A percentile compares a stretch with the other conserved stretches of the same genome.
Conservation (phyloP, 2,113 vertebrate genomes). For the Grantiella picta region DNA sequence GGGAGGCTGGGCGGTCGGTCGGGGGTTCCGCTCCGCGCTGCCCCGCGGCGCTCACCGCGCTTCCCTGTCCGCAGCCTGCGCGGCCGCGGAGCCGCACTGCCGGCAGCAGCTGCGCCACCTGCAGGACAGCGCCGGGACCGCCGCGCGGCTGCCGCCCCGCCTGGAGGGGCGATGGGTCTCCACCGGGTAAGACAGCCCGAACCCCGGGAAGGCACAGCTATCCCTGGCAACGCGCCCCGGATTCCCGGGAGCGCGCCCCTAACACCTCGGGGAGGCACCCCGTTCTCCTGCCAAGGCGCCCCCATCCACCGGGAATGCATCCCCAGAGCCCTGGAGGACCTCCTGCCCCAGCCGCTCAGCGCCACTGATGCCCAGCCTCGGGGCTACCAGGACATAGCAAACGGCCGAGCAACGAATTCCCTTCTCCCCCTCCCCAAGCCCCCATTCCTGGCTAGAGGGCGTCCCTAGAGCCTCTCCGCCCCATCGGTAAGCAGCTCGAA, state of each 20-base stretch:
- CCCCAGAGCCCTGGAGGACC: accelerated
- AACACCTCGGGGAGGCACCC: neutral
- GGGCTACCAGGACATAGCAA: neutral
- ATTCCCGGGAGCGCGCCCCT: neutral
- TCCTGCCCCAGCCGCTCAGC: neutral
- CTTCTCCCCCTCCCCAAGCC: neutral
- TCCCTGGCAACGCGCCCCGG: accelerated
- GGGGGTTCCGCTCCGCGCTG: neutral
- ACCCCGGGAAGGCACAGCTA: neutral
- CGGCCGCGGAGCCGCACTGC: conserved; percentile 68
- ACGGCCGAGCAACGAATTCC: neutral
- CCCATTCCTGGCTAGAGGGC: neutral
- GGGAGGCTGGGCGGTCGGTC: neutral
- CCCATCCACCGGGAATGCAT: accelerated
- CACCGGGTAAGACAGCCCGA: conserved; percentile 73
- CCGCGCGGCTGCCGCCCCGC: conserved; percentile 75
- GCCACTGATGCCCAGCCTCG: accelerated
- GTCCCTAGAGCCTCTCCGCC: neutral
- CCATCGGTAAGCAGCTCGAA: accelerated
- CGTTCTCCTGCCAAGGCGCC: too few species aligned
- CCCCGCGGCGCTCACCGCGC: neutral
- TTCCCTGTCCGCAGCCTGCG: neutral
- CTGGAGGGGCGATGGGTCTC: conserved; percentile 88
- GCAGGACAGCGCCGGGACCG: conserved; percentile 72
- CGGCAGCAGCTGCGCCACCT: conserved; percentile 75